These are phyloP conservation scores for Lepas anatifera DNA, from an alignment of 2,888 invertebrate genomes.

Conservation along the genomic window DNA sequence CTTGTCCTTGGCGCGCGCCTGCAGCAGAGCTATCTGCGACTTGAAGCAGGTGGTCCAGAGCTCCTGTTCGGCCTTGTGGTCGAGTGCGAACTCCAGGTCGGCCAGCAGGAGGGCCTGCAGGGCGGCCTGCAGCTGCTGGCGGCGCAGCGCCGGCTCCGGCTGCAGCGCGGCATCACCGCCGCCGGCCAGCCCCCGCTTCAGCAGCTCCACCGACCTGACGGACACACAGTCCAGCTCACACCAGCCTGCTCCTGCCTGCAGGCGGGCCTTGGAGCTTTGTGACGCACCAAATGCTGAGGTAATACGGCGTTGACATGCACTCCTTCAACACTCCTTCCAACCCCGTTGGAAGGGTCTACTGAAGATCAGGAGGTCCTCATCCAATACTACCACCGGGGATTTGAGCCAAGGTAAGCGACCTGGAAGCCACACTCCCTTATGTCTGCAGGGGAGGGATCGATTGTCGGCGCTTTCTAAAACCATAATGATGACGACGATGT, in stretches of 20 bases:
- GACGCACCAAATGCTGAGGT: neutral
- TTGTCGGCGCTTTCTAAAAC: no score
- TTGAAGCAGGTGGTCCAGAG: slow-evolving; percentile 81
- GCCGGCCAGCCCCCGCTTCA: neutral
- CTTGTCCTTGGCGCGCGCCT: slow-evolving; percentile 62
- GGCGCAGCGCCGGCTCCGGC: neutral
- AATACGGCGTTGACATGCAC: neutral
- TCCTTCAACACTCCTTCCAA: neutral
- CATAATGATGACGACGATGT: no score
- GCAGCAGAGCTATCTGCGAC: slow-evolving; percentile 67
- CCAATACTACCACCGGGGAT: no score
- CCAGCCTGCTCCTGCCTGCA: neutral
- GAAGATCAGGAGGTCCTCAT: no score
- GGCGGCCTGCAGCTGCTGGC: neutral
- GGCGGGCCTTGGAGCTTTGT: neutral
- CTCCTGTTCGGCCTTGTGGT: slow-evolving; percentile 79
- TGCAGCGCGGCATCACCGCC: neutral
- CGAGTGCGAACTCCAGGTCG: slow-evolving; percentile 73
- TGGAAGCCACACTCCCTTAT: no score
- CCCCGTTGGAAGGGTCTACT: neutral
- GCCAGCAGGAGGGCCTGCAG: slow-evolving; percentile 51
- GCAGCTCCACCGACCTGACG: neutral
- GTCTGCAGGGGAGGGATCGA: no score
- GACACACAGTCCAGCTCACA: neutral
- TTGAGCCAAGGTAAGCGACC: no score